Conservation (phyloP, 2,113 vertebrate genomes). For the Heptranchias perlo region DNA sequence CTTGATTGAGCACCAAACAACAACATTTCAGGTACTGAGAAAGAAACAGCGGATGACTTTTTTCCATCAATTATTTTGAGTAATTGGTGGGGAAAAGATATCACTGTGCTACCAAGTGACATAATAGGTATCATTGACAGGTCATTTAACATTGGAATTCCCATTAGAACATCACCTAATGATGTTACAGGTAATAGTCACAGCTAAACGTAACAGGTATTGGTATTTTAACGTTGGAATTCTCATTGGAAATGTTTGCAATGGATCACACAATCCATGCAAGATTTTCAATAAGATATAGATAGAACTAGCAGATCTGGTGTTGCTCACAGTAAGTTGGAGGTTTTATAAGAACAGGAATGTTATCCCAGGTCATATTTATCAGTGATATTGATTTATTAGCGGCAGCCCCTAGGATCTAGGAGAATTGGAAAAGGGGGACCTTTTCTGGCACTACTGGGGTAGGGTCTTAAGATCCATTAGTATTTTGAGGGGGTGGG, state of each 20-base stretch:
- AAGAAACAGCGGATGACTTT: background rate
- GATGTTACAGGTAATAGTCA: background rate
- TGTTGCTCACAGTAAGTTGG: background rate
- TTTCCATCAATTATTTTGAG: background rate
- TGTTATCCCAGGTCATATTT: background rate
- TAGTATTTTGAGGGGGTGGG: background rate
- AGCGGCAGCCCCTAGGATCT: background rate
- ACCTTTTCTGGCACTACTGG: background rate
- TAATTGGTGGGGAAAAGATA: background rate
- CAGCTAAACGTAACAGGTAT: background rate
- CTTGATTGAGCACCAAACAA: too few relatives aligned
- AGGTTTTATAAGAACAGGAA: background rate
- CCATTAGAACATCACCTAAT: background rate
- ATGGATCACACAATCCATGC: background rate
- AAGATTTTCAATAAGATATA: background rate
- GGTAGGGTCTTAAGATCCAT: background rate
- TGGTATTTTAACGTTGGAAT: background rate
- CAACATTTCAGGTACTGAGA: background rate
- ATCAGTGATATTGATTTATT: background rate
- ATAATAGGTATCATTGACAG: background rate
- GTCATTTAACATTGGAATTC: background rate
- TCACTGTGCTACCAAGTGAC: background rate
- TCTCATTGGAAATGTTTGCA: background rate
- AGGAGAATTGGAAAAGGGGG: background rate
- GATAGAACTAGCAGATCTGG: background rate